A percentile compares a stretch with the other conserved stretches of the same genome.
Conservation (phyloP, 2,113 vertebrate species). For the Xenus cinereus region DNA sequence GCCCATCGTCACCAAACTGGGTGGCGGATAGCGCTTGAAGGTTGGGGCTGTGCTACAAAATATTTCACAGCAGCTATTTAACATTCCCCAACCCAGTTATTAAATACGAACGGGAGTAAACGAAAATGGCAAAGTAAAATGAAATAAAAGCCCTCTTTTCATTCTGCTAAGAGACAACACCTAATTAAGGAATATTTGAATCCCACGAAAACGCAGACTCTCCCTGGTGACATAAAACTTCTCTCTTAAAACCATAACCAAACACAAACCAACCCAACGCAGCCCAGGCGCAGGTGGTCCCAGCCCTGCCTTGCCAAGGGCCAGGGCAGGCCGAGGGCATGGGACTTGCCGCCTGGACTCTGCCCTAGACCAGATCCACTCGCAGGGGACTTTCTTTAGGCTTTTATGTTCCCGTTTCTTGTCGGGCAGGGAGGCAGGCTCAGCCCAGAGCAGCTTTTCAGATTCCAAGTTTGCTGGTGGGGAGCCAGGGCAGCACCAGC, state of each 20-base stretch:
- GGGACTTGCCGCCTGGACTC: not conserved
- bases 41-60: not conserved
- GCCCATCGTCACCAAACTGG: not conserved
- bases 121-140: constrained; percentile 69
- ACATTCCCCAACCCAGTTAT: constrained; percentile 71
- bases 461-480: constrained; percentile 9
- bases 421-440: not conserved
- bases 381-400: not conserved
- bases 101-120: constrained; percentile 69
- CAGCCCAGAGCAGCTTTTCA: constrained; percentile 2
- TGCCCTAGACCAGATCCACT: not conserved
- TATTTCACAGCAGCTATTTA: constrained; percentile 67
- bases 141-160: constrained; percentile 68
- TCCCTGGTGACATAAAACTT: constrained; percentile 48
- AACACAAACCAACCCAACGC: not conserved
- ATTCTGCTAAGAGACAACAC: constrained; percentile 69
- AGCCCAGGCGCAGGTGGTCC: not conserved
- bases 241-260: constrained; percentile 51
- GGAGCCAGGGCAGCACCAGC: not conserved
- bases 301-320: accelerated
- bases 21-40: not conserved
- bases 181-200: constrained; percentile 76
- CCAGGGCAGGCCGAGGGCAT: not conserved
- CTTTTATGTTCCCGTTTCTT: not conserved
- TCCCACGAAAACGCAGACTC: constrained; percentile 71